phyloP scores from a whole-genome alignment of 53 echinoderm and acorn worm species.

The Astropecten irregularis region DNA sequence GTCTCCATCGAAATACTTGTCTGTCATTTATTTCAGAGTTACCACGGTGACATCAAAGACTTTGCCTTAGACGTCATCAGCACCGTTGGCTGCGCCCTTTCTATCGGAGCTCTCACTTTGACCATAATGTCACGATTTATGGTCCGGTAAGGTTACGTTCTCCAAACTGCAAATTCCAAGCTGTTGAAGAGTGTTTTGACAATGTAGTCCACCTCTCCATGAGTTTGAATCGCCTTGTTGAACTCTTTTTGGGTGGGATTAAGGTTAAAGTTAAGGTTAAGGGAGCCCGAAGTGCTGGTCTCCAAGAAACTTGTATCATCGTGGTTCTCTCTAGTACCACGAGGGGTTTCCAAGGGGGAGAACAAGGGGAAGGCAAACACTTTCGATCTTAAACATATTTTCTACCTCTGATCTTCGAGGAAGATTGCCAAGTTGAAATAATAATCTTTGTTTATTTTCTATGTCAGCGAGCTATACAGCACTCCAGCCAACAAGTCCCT shows the following conservation, averaged over 20 bases:
- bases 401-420: too few species aligned
- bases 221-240: neutral
- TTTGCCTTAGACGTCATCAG: conserved; percentile 50
- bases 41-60: neutral
- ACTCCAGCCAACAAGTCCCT: conserved; percentile 55
- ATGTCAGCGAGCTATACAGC: neutral
- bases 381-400: too few species aligned
- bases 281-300: too few species aligned
- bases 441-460: neutral
- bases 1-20: neutral
- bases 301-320: too few species aligned
- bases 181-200: neutral
- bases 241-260: neutral
- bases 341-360: neutral
- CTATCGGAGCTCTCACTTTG: conserved; percentile 37
- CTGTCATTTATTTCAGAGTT: neutral
- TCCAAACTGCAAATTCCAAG: neutral
- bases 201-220: neutral
- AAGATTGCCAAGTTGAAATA: neutral
- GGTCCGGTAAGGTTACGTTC: conserved; percentile 3
- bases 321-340: neutral
- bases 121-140: conserved; percentile 46
- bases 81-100: conserved; percentile 57
- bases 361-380: neutral
- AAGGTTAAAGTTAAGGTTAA: too few species aligned